A percentile compares a stretch with the other conserved stretches of the same genome.
phyloP scores from a whole-genome alignment of 2,113 vertebrate genomes.

The Syrmaticus mikado region DNA sequence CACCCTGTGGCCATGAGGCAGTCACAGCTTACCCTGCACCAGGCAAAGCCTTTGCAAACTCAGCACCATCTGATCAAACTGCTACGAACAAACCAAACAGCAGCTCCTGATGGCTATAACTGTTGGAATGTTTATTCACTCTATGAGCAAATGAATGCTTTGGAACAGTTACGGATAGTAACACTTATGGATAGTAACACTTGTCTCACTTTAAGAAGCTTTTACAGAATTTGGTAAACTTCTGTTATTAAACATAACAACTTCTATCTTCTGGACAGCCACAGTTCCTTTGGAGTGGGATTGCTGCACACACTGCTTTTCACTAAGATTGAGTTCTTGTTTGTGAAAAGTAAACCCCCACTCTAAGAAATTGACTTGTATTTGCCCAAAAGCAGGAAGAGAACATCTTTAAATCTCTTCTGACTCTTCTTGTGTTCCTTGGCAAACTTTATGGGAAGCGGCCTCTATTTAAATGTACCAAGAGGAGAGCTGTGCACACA shows the following conservation, averaged over 20 bases:
- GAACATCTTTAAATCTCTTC: background rate
- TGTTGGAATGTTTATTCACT: background rate
- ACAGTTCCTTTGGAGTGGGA: background rate
- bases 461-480: background rate
- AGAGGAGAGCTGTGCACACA: accelerated
- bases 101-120: background rate
- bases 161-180: background rate
- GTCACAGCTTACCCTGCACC: background rate
- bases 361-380: background rate
- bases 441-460: background rate
- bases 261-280: background rate
- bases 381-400: background rate
- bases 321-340: background rate
- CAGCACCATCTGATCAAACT: background rate
- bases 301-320: background rate
- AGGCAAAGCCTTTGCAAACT: background rate
- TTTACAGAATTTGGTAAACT: background rate
- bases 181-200: background rate
- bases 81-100: background rate
- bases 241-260: background rate
- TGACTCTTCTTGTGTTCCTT: background rate
- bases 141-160: background rate
- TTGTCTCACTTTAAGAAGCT: background rate
- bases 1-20: too few species aligned
- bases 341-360: background rate